Conservation (phyloP, 2,113 vertebrate genomes). For the Stegostoma tigrinum region DNA sequence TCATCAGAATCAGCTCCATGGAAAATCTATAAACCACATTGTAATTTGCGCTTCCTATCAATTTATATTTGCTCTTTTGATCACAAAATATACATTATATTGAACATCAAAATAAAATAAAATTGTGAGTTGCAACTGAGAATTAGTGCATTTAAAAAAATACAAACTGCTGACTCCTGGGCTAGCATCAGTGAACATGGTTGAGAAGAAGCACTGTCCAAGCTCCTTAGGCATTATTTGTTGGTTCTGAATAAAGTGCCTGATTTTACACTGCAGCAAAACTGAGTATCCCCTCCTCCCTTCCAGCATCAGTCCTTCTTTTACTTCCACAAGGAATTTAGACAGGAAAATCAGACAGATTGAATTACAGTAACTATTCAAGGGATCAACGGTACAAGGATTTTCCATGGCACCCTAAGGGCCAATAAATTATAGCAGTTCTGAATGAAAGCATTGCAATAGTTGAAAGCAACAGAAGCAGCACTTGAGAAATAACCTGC, state of each 20-base stretch:
- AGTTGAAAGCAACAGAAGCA: neutral
- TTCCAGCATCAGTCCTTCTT: neutral
- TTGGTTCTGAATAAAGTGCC: neutral
- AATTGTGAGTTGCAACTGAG: neutral
- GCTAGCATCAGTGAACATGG: neutral
- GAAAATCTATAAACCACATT: neutral
- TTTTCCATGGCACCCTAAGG: neutral
- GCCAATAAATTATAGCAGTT: neutral
- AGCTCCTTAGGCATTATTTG: neutral
- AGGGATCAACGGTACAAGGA: neutral
- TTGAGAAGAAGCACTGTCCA: neutral
- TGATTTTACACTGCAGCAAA: neutral
- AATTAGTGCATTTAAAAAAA: neutral
- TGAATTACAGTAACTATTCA: slow-evolving; percentile 14
- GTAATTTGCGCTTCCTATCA: neutral
- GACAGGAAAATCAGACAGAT: neutral
- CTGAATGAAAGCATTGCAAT: neutral
- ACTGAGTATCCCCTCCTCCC: neutral
- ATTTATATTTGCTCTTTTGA: neutral
- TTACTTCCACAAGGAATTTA: neutral
- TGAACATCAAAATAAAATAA: neutral
- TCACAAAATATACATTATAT: neutral
- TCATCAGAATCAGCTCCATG: neutral
- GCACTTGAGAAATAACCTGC: neutral
- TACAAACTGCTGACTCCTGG: neutral